A percentile compares a stretch with the other conserved stretches of the same genome.
Evolutionary conservation across 2,888 invertebrate species (phyloP).

Genomic region (Hydrotaea cyrtoneurina): DNA sequence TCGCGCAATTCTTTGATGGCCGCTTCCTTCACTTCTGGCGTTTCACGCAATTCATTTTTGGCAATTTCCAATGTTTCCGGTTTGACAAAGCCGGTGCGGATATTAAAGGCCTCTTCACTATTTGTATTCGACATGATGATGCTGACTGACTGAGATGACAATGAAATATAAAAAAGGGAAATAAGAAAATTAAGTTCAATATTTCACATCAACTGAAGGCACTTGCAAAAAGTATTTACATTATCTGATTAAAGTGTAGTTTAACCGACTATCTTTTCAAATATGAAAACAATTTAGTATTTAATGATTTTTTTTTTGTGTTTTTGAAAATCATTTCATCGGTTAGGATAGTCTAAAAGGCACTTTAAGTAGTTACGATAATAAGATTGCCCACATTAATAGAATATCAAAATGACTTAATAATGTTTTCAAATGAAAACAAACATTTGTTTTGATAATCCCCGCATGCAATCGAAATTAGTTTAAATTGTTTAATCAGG

Average conservation of each 20-base stretch:
- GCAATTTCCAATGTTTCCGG: conserved; percentile 84
- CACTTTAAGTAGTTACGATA: not conserved
- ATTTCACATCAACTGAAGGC: too few relatives aligned
- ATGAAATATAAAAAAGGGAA: not conserved
- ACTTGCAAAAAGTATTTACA: not conserved
- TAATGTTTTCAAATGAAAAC: not conserved
- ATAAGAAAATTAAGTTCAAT: not conserved
- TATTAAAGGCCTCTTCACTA: conserved; percentile 81
- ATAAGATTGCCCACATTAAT: not conserved
- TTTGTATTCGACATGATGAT: conserved; percentile 72
- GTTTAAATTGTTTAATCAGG: not conserved
- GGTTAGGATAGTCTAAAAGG: not conserved
- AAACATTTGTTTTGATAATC: conserved; percentile 46
- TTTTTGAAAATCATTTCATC: not conserved
- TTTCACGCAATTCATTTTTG: conserved; percentile 86
- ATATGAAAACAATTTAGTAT: too few relatives aligned
- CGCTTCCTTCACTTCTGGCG: conserved; percentile 85
- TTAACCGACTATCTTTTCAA: too few relatives aligned
- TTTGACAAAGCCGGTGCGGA: conserved; percentile 84
- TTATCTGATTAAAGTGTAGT: not conserved
- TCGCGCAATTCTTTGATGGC: conserved; percentile 84
- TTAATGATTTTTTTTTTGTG: too few relatives aligned
- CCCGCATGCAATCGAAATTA: conserved; percentile 35
- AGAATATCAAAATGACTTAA: conserved; percentile 27
- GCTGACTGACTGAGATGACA: conserved; percentile 43